A percentile compares a stretch with the other conserved stretches of the same genome.
Conservation (phyloP, 2,797 vertebrate species). For the Zenarchopterus dispar region DNA sequence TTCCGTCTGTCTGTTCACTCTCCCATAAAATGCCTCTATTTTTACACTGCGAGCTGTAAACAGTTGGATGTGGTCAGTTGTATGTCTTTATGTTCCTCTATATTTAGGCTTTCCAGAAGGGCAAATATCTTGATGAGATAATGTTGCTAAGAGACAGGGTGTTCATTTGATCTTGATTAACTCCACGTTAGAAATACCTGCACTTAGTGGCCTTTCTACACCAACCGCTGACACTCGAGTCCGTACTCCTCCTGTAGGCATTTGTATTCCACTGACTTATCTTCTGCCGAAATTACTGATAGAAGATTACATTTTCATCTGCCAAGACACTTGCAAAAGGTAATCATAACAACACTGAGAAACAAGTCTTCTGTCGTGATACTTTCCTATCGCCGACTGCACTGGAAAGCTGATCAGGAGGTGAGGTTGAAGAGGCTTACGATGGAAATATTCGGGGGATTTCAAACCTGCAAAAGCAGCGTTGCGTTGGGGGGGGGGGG, state of each 20-base stretch:
- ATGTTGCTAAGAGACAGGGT: constrained; percentile 33
- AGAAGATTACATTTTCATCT: not conserved
- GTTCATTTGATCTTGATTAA: constrained; percentile 35
- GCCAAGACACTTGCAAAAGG: constrained; percentile 1
- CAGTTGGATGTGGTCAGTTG: constrained; percentile 9
- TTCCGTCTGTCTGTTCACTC: constrained; percentile 3
- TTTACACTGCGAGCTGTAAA: constrained; percentile 35
- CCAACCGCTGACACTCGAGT: constrained; percentile 8
- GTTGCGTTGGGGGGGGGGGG: constrained; percentile 1
- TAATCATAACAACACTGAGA: not conserved
- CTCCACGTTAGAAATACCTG: constrained; percentile 23
- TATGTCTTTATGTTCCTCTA: constrained; percentile 21
- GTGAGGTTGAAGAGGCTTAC: constrained; percentile 32
- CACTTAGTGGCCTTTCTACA: constrained; percentile 4
- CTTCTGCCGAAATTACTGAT: not conserved
- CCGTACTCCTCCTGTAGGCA: too few relatives aligned
- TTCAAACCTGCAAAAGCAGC: constrained; percentile 41
- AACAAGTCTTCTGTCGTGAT: constrained; percentile 2
- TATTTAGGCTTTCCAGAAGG: constrained; percentile 20
- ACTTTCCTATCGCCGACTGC: constrained; percentile 37
- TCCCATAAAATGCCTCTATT: constrained; percentile 28
- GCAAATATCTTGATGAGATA: constrained; percentile 25
- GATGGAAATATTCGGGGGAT: constrained; percentile 42
- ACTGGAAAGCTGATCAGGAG: constrained; percentile 36
- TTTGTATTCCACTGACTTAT: not conserved